Evolutionary conservation across 1,140 invertebrate species (phyloP).

Genomic region (Diprion similis): DNA sequence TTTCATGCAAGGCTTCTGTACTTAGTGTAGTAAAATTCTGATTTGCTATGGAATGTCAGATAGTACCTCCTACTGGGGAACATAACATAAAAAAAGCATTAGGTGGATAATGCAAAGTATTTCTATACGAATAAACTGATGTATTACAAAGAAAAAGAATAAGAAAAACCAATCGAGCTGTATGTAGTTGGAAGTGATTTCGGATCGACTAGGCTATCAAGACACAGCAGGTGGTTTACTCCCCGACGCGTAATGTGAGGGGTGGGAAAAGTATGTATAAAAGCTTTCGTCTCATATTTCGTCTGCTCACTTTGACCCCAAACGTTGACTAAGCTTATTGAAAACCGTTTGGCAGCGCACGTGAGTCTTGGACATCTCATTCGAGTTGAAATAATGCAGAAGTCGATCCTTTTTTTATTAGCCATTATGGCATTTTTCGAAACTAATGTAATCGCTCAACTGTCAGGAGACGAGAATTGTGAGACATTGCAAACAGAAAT

Average conservation of each 20-base stretch:
- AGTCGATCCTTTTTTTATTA: constrained; percentile 26
- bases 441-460: constrained; percentile 26
- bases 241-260: constrained; percentile 31
- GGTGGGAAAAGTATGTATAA: constrained; percentile 49
- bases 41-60: not conserved
- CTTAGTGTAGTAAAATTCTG: not conserved
- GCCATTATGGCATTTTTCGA: constrained; percentile 23
- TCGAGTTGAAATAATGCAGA: constrained; percentile 30
- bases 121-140: constrained; percentile 31
- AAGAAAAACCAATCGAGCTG: not conserved
- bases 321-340: constrained; percentile 16
- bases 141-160: constrained; percentile 28
- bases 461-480: constrained; percentile 38
- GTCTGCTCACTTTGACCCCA: constrained; percentile 41
- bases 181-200: constrained; percentile 30
- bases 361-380: constrained; percentile 10
- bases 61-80: constrained; percentile 10
- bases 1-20: not conserved
- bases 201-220: constrained; percentile 42
- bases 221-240: constrained; percentile 46
- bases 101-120: constrained; percentile 49
- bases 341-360: not conserved
- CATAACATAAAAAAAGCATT: constrained; percentile 51
- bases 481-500: constrained; percentile 77
- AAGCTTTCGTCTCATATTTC: constrained; percentile 41